phyloP scores from a whole-genome alignment of 1,140 invertebrate genomes.

The Subanguina moxae region DNA sequence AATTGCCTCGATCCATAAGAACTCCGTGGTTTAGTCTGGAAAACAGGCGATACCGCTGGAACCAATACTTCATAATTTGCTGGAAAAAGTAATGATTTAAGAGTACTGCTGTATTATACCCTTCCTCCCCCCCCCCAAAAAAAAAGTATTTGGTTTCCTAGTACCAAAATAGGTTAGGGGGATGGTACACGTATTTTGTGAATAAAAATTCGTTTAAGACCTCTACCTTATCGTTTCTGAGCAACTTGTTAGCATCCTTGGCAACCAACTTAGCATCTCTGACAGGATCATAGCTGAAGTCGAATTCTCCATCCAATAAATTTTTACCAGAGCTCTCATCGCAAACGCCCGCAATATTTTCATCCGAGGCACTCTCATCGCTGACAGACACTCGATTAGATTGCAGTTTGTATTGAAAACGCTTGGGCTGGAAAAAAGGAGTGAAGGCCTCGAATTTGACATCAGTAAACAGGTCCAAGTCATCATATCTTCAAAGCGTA shows the following conservation, averaged over 20 bases:
- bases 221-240: slow-evolving; percentile 41
- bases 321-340: neutral
- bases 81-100: slow-evolving; percentile 10
- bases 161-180: too few relatives aligned
- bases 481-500: neutral
- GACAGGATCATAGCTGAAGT: slow-evolving; percentile 48
- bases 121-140: too few relatives aligned
- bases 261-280: slow-evolving; percentile 48
- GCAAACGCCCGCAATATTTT: neutral
- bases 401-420: neutral
- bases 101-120: too few relatives aligned
- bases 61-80: slow-evolving; percentile 55
- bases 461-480: slow-evolving; percentile 10
- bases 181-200: too few relatives aligned
- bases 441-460: slow-evolving; percentile 4
- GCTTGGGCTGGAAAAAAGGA: neutral
- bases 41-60: slow-evolving; percentile 56
- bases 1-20: slow-evolving; percentile 48
- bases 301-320: slow-evolving; percentile 20
- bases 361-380: neutral
- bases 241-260: slow-evolving; percentile 41
- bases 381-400: neutral
- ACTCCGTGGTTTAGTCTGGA: slow-evolving; percentile 54
- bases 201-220: slow-evolving; percentile 19
- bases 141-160: too few relatives aligned